Conservation (phyloP, 64 coral and sea anemone genomes). For the Montipora sp. region DNA sequence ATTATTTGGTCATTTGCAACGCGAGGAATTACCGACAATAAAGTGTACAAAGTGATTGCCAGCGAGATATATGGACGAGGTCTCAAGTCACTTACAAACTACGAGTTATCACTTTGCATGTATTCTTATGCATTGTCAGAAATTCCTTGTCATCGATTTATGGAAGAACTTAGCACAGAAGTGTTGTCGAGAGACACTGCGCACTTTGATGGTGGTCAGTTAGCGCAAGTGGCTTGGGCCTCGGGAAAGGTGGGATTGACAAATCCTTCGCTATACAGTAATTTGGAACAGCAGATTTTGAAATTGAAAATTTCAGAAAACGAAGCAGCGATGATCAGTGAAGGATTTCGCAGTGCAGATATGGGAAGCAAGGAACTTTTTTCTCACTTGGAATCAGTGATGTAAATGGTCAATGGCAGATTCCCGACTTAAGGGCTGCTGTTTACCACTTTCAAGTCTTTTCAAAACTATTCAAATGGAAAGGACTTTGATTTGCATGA, state of each 20-base stretch:
- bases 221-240: slow-evolving; percentile 12
- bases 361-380: slow-evolving; percentile 1
- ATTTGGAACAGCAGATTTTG: slow-evolving; percentile 16
- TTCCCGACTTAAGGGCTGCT: too few species aligned
- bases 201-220: not conserved
- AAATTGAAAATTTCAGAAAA: not conserved
- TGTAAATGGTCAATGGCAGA: not conserved
- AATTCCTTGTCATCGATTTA: not conserved
- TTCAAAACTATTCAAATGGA: too few species aligned
- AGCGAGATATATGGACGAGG: slow-evolving; percentile 9
- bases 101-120: slow-evolving; percentile 1
- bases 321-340: not conserved
- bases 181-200: not conserved
- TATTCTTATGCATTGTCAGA: slow-evolving; percentile 37
- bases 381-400: not conserved
- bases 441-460: too few species aligned
- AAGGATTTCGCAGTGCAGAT: not conserved
- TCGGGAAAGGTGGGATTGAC: not conserved
- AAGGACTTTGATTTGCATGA: too few species aligned
- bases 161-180: slow-evolving; percentile 3
- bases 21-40: not conserved
- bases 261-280: not conserved
- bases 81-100: not conserved
- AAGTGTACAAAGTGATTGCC: not conserved
- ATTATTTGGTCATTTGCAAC: slow-evolving; percentile 28